Conservation (phyloP, 1,140 invertebrate genomes). For the Cotesia vestalis region DNA sequence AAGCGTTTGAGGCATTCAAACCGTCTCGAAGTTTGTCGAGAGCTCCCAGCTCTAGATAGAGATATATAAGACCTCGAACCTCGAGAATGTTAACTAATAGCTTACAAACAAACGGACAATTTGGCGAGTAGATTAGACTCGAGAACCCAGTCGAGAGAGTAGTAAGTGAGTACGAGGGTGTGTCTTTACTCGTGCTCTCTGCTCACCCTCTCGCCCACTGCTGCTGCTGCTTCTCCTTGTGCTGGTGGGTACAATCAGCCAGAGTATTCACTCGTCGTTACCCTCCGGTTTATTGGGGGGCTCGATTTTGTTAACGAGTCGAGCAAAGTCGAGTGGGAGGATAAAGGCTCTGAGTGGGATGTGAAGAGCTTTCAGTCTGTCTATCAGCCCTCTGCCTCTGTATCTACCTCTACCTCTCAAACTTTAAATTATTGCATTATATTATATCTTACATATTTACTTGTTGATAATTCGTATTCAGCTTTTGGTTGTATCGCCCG, state of each 20-base stretch:
- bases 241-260: conserved; percentile 36
- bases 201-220: not conserved
- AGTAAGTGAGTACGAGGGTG: conserved; percentile 6
- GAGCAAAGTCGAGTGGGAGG: not conserved
- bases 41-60: not conserved
- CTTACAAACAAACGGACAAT: conserved; percentile 48
- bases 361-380: not conserved
- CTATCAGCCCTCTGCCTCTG: no score
- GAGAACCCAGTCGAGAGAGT: not conserved
- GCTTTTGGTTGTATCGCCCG: no score
- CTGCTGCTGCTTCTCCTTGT: conserved; percentile 2
- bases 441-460: no score
- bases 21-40: conserved; percentile 2
- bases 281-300: conserved; percentile 45
- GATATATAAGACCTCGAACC: conserved; percentile 28
- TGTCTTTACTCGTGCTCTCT: no score
- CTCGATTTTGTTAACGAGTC: conserved; percentile 30
- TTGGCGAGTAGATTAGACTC: conserved; percentile 42
- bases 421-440: no score
- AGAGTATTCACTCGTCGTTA: conserved; percentile 38
- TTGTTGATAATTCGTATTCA: no score
- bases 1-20: conserved; percentile 4
- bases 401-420: no score
- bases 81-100: conserved; percentile 45
- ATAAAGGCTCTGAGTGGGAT: conserved; percentile 8